Evolutionary conservation across 2,797 vertebrate genomes (phyloP).

Genomic region (Tokudaia muenninki): DNA sequence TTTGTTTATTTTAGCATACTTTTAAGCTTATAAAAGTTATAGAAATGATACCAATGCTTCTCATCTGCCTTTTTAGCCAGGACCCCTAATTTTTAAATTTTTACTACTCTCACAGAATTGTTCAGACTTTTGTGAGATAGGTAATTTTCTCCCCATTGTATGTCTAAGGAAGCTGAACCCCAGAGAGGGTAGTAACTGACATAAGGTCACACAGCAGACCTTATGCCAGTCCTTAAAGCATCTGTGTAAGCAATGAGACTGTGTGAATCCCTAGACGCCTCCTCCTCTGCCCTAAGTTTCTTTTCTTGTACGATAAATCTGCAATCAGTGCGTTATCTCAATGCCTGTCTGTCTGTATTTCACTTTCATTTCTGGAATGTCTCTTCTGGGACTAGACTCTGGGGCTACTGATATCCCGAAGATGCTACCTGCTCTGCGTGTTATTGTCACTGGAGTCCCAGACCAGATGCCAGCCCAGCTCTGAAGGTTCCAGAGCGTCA

Average conservation of each 20-base stretch:
- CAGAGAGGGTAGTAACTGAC: neutral
- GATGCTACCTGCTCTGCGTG: neutral
- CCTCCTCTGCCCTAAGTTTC: neutral
- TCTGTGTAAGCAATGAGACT: fast-evolving
- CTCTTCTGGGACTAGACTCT: conserved; percentile 31
- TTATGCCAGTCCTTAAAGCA: neutral
- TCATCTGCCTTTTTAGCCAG: neutral
- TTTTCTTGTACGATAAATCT: neutral
- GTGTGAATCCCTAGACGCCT: neutral
- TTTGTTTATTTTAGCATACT: neutral
- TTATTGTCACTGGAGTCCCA: neutral
- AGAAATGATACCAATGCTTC: conserved; percentile 30
- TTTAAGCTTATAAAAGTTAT: conserved; percentile 3
- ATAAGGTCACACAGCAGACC: neutral
- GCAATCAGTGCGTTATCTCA: neutral
- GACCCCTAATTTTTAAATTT: neutral
- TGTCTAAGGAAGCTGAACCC: neutral
- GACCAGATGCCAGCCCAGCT: neutral
- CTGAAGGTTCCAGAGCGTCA: neutral
- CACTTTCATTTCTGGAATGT: neutral
- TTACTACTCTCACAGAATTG: neutral
- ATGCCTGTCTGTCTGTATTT: neutral
- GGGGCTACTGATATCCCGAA: neutral
- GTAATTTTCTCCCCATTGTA: neutral
- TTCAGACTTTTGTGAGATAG: neutral